A percentile compares a stretch with the other conserved stretches of the same genome.
Conservation (phyloP, 2,797 vertebrate genomes). For the Betta splendens region DNA sequence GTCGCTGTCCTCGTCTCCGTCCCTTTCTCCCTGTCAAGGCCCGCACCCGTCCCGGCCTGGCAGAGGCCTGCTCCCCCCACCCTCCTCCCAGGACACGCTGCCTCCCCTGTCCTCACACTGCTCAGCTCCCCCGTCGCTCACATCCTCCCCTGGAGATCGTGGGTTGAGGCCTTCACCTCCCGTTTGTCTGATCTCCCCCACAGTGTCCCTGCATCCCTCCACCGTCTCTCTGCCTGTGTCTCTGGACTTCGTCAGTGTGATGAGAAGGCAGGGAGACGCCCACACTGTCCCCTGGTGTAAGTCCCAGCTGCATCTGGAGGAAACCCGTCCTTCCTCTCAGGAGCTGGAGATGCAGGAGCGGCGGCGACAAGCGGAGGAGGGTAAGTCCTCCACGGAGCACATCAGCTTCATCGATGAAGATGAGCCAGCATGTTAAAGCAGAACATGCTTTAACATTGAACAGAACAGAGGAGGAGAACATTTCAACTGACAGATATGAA, state of each 20-base stretch:
- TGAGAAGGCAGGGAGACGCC: constrained; percentile 12
- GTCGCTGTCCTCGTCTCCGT: constrained; percentile 71
- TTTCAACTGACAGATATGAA: constrained; percentile 25
- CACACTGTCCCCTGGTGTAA: constrained; percentile 47
- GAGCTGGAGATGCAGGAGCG: constrained; percentile 84
- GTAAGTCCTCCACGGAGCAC: constrained; percentile 69
- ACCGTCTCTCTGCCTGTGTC: constrained; percentile 59
- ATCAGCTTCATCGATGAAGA: constrained; percentile 87
- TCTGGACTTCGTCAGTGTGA: constrained; percentile 49
- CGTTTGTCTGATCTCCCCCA: constrained; percentile 10
- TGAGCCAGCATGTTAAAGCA: constrained; percentile 74
- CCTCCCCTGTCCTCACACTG: constrained; percentile 60
- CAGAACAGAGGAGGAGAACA: constrained; percentile 1
- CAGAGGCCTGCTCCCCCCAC: constrained; percentile 55
- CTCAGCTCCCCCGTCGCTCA: constrained; percentile 77
- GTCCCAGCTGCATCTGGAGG: constrained; percentile 18
- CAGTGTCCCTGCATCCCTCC: constrained; percentile 35
- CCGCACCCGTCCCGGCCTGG: constrained; percentile 60
- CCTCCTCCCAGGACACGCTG: constrained; percentile 64
- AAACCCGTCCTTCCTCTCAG: constrained; percentile 33
- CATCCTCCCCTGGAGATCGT: constrained; percentile 67
- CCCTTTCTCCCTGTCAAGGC: constrained; percentile 74
- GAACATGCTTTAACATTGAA: too few species aligned
- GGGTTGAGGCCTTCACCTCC: constrained; percentile 45
- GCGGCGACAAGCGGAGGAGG: constrained; percentile 48